A percentile compares a stretch with the other conserved stretches of the same genome.
phyloP scores from a whole-genome alignment of 2,888 invertebrate genomes.

The Aphodius sticticus region DNA sequence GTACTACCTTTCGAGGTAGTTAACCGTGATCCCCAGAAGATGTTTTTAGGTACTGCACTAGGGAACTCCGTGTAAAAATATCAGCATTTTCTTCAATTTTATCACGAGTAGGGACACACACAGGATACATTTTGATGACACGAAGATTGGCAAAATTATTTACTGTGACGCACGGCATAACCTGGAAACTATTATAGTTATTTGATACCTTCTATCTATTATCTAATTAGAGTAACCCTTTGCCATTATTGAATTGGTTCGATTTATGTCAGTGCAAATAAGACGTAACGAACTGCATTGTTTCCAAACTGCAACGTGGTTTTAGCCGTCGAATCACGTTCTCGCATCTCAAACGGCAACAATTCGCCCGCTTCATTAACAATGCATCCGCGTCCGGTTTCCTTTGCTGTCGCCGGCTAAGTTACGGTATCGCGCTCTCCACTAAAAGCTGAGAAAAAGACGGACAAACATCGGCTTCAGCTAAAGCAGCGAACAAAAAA shows the following conservation, averaged over 20 bases:
- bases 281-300: background rate
- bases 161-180: no score
- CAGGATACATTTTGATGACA: no score
- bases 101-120: no score
- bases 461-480: background rate
- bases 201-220: no score
- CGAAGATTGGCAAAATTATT: no score
- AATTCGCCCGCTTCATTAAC: background rate
- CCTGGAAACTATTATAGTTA: no score
- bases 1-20: no score
- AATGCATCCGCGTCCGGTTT: background rate
- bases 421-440: background rate
- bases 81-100: no score
- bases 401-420: background rate
- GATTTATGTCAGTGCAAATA: background rate
- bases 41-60: no score
- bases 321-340: constrained; percentile 4
- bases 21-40: no score
- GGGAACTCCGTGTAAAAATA: no score
- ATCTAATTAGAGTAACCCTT: no score
- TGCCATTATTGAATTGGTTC: background rate
- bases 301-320: background rate
- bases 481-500: background rate
- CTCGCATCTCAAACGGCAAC: background rate
- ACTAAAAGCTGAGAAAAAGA: constrained; percentile 4